Percentiles rank a stretch among this genome's conserved stretches.
These are phyloP conservation scores for Thaleichthys pacificus DNA, from an alignment of 2,797 vertebrate genomes.

Conservation along the genomic window DNA sequence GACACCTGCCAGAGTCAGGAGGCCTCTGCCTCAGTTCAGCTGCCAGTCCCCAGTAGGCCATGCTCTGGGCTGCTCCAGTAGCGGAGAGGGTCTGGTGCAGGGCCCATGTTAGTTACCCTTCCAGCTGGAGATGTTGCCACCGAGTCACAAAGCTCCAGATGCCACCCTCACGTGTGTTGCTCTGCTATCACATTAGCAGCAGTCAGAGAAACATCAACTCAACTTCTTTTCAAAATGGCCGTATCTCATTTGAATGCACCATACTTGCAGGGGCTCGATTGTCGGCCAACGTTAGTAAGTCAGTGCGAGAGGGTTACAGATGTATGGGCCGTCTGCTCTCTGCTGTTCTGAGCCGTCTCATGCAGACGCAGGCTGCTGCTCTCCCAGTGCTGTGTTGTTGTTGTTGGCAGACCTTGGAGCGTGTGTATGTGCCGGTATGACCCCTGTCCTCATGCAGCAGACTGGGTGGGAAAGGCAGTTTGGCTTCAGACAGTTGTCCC, in stretches of 20 bases:
- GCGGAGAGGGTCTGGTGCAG: background rate
- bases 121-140: background rate
- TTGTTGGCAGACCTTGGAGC: conserved; percentile 25
- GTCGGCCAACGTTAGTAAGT: background rate
- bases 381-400: conserved; percentile 25
- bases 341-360: conserved; percentile 4
- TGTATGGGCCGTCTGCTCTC: background rate
- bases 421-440: background rate
- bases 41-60: background rate
- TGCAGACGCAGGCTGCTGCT: background rate
- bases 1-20: conserved; percentile 9
- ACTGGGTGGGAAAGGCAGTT: conserved; percentile 34
- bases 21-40: background rate
- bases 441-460: conserved; percentile 10
- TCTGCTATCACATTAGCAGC: background rate
- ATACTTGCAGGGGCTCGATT: background rate
- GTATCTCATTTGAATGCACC: background rate
- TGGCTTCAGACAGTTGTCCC: conserved; percentile 11
- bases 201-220: background rate
- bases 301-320: background rate
- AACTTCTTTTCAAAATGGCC: background rate
- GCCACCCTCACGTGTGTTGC: background rate
- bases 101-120: background rate
- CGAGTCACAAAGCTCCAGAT: background rate
- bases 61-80: background rate